phyloP scores from a whole-genome alignment of 2,797 vertebrate genomes.

The Acanthornis magna region DNA sequence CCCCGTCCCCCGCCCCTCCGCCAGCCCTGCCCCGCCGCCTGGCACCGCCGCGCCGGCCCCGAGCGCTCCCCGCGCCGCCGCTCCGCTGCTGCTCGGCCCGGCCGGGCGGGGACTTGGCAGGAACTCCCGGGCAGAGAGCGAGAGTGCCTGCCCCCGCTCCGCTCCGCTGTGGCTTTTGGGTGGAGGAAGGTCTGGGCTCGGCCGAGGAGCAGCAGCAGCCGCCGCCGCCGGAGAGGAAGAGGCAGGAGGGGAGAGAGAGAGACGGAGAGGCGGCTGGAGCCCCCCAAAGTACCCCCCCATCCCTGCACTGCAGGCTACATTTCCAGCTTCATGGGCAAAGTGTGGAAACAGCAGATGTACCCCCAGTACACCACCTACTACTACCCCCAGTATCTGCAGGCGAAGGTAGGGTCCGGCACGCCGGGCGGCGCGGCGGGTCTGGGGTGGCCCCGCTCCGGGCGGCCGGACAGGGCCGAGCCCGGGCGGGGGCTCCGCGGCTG shows the following conservation, averaged over 20 bases:
- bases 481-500: conserved; percentile 31
- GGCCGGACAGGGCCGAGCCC: conserved; percentile 37
- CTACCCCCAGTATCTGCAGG: conserved; percentile 86
- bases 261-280: conserved; percentile 56
- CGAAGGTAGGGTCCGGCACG: conserved; percentile 75
- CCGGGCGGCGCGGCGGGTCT: neutral
- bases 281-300: conserved; percentile 73
- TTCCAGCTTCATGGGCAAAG: conserved; percentile 87
- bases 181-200: conserved; percentile 56
- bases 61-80: neutral
- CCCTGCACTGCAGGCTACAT: conserved; percentile 76
- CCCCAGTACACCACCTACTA: conserved; percentile 88
- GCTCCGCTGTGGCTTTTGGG: conserved; percentile 61
- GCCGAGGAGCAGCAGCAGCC: conserved; percentile 63
- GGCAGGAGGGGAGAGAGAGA: conserved; percentile 38
- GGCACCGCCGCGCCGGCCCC: conserved; percentile 59
- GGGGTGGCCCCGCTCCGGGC: conserved; percentile 31
- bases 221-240: conserved; percentile 67
- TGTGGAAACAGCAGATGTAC: conserved; percentile 88
- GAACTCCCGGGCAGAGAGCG: conserved; percentile 64
- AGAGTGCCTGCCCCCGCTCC: conserved; percentile 63
- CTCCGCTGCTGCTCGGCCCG: conserved; percentile 48
- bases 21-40: neutral
- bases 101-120: conserved; percentile 63
- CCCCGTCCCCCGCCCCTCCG: neutral